Percentiles rank a stretch among this genome's conserved stretches.
Evolutionary conservation across 1,140 invertebrate species (phyloP).

Genomic region (Myzus persicae): DNA sequence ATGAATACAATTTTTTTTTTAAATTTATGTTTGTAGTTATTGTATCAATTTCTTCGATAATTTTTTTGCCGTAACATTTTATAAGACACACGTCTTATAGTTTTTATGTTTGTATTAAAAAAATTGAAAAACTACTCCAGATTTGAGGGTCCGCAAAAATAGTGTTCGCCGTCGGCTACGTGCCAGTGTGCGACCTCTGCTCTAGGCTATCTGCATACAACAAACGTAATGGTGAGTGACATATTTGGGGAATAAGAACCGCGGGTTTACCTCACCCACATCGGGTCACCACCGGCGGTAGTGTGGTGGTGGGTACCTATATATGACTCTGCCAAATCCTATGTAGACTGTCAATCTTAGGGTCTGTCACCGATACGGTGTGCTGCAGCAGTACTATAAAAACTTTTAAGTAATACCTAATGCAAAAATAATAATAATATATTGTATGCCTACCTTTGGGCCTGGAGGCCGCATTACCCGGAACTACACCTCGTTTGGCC

Average conservation of each 20-base stretch:
- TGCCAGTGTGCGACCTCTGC: no score
- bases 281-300: background rate
- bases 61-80: no score
- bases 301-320: background rate
- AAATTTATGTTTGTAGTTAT: no score
- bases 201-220: background rate
- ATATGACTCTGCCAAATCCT: background rate
- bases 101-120: no score
- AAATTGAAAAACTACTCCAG: no score
- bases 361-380: background rate
- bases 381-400: background rate
- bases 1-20: no score
- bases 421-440: no score
- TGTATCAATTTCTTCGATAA: no score
- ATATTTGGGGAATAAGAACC: background rate
- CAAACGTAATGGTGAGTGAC: background rate
- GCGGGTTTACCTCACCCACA: background rate
- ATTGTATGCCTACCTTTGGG: background rate
- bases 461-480: conserved; percentile 23
- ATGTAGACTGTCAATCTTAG: background rate
- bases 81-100: no score
- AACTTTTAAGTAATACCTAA: no score
- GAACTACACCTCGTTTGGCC: conserved; percentile 14
- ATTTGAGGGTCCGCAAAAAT: no score
- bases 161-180: no score